Base-by-base conservation (phyloP, 2,797 vertebrate genomes). In the Lepus oiostolus region DNA sequence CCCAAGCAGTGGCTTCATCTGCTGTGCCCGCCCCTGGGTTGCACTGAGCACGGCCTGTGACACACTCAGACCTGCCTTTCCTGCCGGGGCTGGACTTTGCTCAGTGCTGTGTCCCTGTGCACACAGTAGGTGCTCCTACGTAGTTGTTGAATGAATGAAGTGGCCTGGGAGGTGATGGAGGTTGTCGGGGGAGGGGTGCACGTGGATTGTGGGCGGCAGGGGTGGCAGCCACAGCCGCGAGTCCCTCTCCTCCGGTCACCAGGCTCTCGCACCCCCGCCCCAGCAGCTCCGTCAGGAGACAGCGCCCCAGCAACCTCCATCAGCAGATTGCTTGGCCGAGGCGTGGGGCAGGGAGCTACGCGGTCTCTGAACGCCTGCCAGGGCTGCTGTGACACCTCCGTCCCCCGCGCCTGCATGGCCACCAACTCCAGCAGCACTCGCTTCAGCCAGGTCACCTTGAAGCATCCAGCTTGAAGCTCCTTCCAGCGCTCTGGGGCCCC, bases 331-430 rank as follows among this genome's bases (percentile, higher is more conserved):
- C 87, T 70, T 0, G 0, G 54, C 42, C 63, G 11, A 74, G 58
- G 16, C 14, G 14, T 60, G 4, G 21, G 28, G 6, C 0, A 2
- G 63, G 60, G 50, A 87, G 79, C 77, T 52, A 62, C 7, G 58
- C 72, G 94, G 28, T 70, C 71, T 68, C 71, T 88, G 80, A 86
- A 75, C 28, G 88, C 47, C 72, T 81, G 91, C 80, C 95, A 92
- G 80, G n/a, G 50, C 79, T 68, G 42, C n/a, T 3, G 0, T 4
- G 1, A 58, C 22, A 7, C 63, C 60, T 60, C 0, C 0, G n/a
- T 6, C 87, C 60, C 75, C 80, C 67, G 32, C 2, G n/a, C 42
- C n/a, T 47, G 52, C 0, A 0, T 0, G 16, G 71, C 62, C 30
- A 26, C 50, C 58, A 17, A 26, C 65, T 9, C 4, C 14, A 35